Evolutionary conservation across 2,888 invertebrate genomes (phyloP).

Genomic region (Neoascia interrupta): DNA sequence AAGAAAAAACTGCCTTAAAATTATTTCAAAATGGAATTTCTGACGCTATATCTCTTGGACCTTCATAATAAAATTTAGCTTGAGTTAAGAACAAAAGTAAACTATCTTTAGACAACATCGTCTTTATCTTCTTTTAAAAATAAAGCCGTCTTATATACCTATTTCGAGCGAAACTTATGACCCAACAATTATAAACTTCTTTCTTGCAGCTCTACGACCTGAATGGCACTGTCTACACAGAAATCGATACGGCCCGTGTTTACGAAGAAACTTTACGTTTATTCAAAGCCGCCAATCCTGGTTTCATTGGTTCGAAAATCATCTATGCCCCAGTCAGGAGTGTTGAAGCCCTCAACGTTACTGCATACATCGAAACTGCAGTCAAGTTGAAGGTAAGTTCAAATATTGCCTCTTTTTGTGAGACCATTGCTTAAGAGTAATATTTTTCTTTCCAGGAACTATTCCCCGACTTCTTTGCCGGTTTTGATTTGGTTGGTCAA

Average conservation of each 20-base stretch:
- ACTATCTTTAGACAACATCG: too few relatives aligned
- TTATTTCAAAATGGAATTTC: too few relatives aligned
- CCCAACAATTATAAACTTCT: not conserved
- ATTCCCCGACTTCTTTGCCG: conserved; percentile 85
- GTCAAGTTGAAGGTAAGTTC: conserved; percentile 73
- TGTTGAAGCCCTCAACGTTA: conserved; percentile 78
- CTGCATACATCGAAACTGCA: conserved; percentile 79
- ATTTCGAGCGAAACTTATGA: too few relatives aligned
- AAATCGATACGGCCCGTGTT: conserved; percentile 82
- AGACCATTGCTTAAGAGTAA: too few relatives aligned
- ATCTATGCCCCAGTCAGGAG: conserved; percentile 85
- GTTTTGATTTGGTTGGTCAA: conserved; percentile 90
- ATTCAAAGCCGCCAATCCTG: conserved; percentile 83
- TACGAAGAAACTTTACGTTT: conserved; percentile 82
- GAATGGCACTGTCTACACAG: conserved; percentile 82
- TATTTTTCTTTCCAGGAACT: conserved; percentile 79
- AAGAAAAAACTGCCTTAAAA: too few relatives aligned
- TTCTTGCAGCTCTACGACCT: conserved; percentile 82
- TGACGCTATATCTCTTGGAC: too few relatives aligned
- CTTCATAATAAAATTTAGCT: too few relatives aligned
- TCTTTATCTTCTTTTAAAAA: too few relatives aligned
- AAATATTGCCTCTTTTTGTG: too few relatives aligned
- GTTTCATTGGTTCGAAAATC: conserved; percentile 85
- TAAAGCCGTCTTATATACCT: too few relatives aligned
- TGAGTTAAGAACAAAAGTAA: too few relatives aligned